Base-by-base conservation (phyloP, 2,113 vertebrate genomes). In the Scomber japonicus region DNA sequence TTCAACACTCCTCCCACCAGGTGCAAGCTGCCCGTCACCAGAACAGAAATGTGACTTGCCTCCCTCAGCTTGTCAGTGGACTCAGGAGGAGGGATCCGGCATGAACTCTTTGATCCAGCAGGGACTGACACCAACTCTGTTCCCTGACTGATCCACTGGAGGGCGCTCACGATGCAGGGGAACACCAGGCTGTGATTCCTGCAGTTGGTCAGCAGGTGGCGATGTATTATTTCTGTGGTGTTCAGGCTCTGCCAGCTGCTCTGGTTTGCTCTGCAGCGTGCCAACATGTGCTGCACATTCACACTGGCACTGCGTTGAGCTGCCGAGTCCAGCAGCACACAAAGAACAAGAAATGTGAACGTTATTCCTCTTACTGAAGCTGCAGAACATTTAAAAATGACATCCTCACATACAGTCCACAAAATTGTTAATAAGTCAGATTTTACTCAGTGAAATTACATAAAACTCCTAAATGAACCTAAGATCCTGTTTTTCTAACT, bases 281-380 rank as follows among this genome's bases (percentile, higher is more conserved):
- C 94, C 66, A 96, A 79, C 82, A 96, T 92, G 0, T 95, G 95
- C 84, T 96, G 96, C 89, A 95, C 77, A 0, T 94, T 95, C 68
- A 96, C 94, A 0, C 91, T 97, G 88, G 95, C 96, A 91, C 96
- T 96, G 78, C 94, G 94, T 72, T 96, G 96, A 89, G 96, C 96
- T 97, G 75, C 10, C 30, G 7, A 27, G 57, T 35, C 15, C 61
- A 55, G 19, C 16, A 48, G 0, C 0, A 46, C 16, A 27, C 11
- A 24, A 19, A 15, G 24, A 16, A 11, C 30, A 27, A 8, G 14
- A 40, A 7, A 40, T 9, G 35, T 40, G 35, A 40, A 40, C 7
- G 2, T 9, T 40, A 9, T 35, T 35, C 31, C 31, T 35, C 31
- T 6, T 7, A 35, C 31, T 35, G 31, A 35, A 35, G 31, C 31